Evolutionary conservation across 2,888 invertebrate species (phyloP).

Genomic region (Cylloceria caligata): DNA sequence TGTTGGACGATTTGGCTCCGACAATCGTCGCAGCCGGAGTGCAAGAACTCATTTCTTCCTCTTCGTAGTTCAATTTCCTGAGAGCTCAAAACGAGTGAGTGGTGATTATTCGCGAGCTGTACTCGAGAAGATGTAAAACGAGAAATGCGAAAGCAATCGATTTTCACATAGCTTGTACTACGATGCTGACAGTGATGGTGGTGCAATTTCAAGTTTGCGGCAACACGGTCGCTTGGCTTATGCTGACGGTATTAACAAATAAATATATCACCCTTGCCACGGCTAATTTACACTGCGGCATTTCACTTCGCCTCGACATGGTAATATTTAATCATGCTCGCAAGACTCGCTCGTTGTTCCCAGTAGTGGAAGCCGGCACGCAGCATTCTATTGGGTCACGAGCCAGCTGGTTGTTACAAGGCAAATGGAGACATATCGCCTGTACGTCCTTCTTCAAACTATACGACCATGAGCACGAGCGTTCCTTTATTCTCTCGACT

Average conservation of each 20-base stretch:
- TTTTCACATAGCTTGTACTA: constrained; percentile 30
- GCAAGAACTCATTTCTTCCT: constrained; percentile 52
- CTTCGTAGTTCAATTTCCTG: constrained; percentile 60
- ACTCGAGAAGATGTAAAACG: constrained; percentile 53
- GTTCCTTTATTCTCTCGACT: constrained; percentile 49
- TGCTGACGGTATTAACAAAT: constrained; percentile 70
- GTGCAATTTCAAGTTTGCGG: constrained; percentile 71
- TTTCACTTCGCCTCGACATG: constrained; percentile 52
- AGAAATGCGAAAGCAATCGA: constrained; percentile 42
- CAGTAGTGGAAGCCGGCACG: background rate
- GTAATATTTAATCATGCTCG: constrained; percentile 62
- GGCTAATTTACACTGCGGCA: constrained; percentile 69
- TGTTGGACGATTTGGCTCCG: constrained; percentile 51
- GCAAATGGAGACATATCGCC: constrained; percentile 69
- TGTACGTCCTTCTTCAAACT: constrained; percentile 51
- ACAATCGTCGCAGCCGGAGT: constrained; percentile 46
- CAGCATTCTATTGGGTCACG: constrained; percentile 22
- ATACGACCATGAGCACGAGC: constrained; percentile 33
- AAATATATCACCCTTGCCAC: constrained; percentile 71
- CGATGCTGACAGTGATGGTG: constrained; percentile 40
- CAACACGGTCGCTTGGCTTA: constrained; percentile 44
- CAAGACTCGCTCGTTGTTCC: constrained; percentile 47
- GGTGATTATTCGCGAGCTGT: constrained; percentile 63
- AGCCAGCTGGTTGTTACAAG: constrained; percentile 48
- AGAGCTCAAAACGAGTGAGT: constrained; percentile 55